Conservation (phyloP, 2,797 vertebrate species). For the Merluccius polli region DNA sequence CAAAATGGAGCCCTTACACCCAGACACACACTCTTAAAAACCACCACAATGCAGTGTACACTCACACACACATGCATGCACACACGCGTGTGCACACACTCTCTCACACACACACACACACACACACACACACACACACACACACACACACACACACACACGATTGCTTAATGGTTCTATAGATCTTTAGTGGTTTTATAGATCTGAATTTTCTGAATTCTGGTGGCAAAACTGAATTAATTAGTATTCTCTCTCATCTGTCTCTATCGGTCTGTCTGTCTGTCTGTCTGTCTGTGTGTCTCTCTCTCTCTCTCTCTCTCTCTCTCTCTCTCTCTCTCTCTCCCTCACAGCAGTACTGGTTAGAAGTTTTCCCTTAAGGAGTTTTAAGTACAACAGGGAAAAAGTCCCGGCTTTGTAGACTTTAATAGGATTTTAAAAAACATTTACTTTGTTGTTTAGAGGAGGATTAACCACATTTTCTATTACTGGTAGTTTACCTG, state of each 20-base stretch:
- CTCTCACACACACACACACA: neutral
- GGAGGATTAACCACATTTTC: slow-evolving; percentile 56
- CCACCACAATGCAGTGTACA: neutral
- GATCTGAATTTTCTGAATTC: neutral
- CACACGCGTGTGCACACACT: neutral
- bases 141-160: too few relatives aligned
- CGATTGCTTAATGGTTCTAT: neutral
- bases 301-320: neutral
- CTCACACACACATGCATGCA: neutral
- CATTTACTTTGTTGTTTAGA: slow-evolving; percentile 57
- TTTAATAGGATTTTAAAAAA: slow-evolving; percentile 75
- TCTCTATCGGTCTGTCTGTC: neutral
- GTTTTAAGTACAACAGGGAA: slow-evolving; percentile 43
- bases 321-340: too few relatives aligned
- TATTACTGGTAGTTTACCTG: neutral
- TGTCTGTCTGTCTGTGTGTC: too few relatives aligned
- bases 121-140: too few relatives aligned
- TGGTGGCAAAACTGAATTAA: neutral
- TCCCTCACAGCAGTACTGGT: slow-evolving; percentile 34
- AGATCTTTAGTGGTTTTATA: neutral
- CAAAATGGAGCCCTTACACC: slow-evolving; percentile 28
- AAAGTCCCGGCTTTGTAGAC: slow-evolving; percentile 68
- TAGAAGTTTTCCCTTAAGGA: neutral
- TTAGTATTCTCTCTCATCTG: neutral
- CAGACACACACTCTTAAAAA: neutral